Percentiles rank a stretch among this genome's conserved stretches.
Conservation (phyloP, 2,113 vertebrate genomes). For the Osmerus eperlanus region DNA sequence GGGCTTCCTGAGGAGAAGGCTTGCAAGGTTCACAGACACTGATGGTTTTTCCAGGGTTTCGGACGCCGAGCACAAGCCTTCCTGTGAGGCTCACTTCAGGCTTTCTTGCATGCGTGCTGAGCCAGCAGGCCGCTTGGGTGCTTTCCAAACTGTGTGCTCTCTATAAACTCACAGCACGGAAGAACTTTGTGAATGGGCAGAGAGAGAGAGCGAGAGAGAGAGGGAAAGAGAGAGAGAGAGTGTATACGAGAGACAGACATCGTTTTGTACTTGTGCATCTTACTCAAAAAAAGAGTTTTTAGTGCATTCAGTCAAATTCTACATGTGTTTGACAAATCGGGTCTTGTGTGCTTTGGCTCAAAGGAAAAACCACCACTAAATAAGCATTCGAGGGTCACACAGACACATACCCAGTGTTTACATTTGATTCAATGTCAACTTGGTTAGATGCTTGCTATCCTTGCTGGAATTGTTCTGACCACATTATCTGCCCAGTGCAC, state of each 20-base stretch:
- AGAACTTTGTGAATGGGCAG: background rate
- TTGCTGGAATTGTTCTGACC: constrained; percentile 31
- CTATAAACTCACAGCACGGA: constrained; percentile 18
- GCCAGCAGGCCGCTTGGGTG: constrained; percentile 22
- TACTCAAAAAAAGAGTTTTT: too few relatives aligned
- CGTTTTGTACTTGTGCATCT: too few relatives aligned
- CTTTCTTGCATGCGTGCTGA: constrained; percentile 34
- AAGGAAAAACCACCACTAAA: too few relatives aligned
- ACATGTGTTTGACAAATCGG: too few relatives aligned
- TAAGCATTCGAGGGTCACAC: background rate
- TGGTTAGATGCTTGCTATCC: constrained; percentile 35
- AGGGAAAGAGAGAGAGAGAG: background rate
- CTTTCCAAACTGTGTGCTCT: constrained; percentile 26
- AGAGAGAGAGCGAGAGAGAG: background rate
- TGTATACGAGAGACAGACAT: too few relatives aligned
- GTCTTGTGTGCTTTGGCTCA: too few relatives aligned
- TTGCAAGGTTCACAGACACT: constrained; percentile 28
- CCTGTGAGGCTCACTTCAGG: constrained; percentile 46
- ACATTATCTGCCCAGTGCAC: constrained; percentile 5
- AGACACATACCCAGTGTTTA: constrained; percentile 1
- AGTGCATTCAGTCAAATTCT: too few relatives aligned
- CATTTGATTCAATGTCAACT: constrained; percentile 28
- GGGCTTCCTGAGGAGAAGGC: constrained; percentile 39
- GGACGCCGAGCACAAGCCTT: constrained; percentile 32
- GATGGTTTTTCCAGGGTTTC: constrained; percentile 65